Conservation (phyloP, 1,140 invertebrate genomes). For the Lethrus apterus region DNA sequence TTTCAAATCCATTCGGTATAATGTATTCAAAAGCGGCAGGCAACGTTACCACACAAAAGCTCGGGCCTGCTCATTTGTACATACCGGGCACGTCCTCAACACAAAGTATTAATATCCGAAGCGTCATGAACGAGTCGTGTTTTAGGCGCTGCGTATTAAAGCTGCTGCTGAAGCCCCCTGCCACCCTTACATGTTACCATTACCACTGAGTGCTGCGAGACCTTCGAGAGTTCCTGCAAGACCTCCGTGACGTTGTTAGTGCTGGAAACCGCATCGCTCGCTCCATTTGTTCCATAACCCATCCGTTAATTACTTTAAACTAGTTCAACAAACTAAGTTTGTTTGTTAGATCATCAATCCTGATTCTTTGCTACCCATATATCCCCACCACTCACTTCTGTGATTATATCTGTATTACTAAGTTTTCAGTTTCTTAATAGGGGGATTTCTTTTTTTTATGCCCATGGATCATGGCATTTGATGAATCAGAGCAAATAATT, state of each 20-base stretch:
- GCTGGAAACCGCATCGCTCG: slow-evolving; percentile 10
- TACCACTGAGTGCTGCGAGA: no score
- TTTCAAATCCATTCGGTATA: no score
- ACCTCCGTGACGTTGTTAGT: not conserved
- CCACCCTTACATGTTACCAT: not conserved
- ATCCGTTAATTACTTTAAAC: slow-evolving; percentile 27
- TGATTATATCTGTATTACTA: no score
- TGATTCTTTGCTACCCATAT: no score
- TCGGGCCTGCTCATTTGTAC: slow-evolving; percentile 1
- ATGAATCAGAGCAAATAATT: no score
- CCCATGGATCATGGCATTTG: no score
- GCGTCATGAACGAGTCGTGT: not conserved
- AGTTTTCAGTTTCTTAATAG: no score
- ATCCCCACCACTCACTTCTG: no score
- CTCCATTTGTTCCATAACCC: slow-evolving; percentile 28
- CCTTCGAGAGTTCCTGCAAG: no score
- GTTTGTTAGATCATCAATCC: slow-evolving; percentile 15
- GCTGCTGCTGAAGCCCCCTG: not conserved
- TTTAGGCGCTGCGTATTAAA: not conserved
- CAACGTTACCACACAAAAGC: no score
- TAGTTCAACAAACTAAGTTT: slow-evolving; percentile 14
- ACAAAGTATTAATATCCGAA: not conserved
- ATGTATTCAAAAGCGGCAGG: no score
- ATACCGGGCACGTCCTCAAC: not conserved
- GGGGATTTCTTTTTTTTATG: no score